A percentile compares a stretch with the other conserved stretches of the same genome.
Conservation (phyloP, 1,140 invertebrate species). For the Diploscapter pachys region DNA sequence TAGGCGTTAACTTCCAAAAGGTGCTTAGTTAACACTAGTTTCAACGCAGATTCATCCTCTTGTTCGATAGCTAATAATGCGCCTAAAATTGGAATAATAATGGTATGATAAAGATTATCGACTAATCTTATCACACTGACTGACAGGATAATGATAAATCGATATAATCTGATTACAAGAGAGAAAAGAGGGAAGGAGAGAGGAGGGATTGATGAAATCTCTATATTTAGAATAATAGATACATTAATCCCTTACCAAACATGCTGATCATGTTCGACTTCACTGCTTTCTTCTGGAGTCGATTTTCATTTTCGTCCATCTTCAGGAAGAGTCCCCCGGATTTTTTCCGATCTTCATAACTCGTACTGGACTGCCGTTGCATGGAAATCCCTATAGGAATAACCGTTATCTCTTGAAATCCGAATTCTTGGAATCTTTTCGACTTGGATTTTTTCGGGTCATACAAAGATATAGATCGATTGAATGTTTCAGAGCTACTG, state of each 20-base stretch:
- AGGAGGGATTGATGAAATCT: not conserved
- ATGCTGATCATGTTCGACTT: slow-evolving; percentile 35
- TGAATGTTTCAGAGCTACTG: too few species aligned
- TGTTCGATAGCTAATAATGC: slow-evolving; percentile 32
- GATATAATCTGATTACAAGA: not conserved
- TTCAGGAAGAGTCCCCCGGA: not conserved
- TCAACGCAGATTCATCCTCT: slow-evolving; percentile 19
- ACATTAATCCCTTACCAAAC: slow-evolving; percentile 15
- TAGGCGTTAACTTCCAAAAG: slow-evolving; percentile 27
- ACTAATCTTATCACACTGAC: not conserved
- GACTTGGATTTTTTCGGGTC: too few species aligned
- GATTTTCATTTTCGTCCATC: slow-evolving; percentile 20
- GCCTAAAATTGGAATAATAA: slow-evolving; percentile 1
- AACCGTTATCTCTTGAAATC: too few species aligned
- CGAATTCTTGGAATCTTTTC: too few species aligned
- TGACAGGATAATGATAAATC: not conserved
- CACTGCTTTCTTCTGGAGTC: slow-evolving; percentile 20
- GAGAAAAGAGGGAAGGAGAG: not conserved
- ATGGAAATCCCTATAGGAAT: too few species aligned
- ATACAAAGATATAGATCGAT: too few species aligned
- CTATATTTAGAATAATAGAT: not conserved
- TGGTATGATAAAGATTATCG: not conserved
- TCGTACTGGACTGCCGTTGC: too few species aligned
- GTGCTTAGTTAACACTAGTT: slow-evolving; percentile 21
- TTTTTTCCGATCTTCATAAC: too few species aligned